Evolutionary conservation across 2,888 invertebrate genomes (phyloP), one percentile per base, ranked within the genome.

Genomic region (Dynastes hyllus): DNA sequence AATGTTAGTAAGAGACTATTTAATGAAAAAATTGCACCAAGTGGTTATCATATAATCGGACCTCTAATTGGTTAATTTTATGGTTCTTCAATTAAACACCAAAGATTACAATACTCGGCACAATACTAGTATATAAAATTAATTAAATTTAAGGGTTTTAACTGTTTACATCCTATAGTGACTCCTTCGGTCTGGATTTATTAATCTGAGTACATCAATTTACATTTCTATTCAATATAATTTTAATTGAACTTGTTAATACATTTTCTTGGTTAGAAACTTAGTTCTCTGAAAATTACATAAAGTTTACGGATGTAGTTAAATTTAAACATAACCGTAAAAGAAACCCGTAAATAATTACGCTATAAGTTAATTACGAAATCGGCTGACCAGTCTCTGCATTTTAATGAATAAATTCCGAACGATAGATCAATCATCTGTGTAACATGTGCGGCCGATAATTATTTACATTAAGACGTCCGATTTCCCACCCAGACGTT

Each of bases 401-500:
- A 78, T 78, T 75, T 67, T 78, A 78, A 78, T 78, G 78, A 78
- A 78, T 71, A 73, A 78, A 78, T 78, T 78, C 71, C 63, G 66
- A 63, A 65, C 75, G 78, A 78, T 29, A 71, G 65, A 78, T 78
- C 78, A 78, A 78, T 78, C 78, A 78, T 78, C 66, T 66, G 61
- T 27, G 40, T 65, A 63, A 53, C 66, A 51, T 58, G 77, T 45
- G 55, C 67, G 77, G 69, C 69, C 77, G 69, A 77, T 77, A 77
- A 77, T 77, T 77, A 77, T 69, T 69, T 69, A 69, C 71, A 78
- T 78, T 78, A 73, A 78, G 78, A 78, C 66, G 66, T 78, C 66
- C 75, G 66, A 78, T 73, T 58, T 78, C 78, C 78, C 78, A 67
- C 73, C 81, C 80, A 77, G 63, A 73, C 76, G 78, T 81, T 84